phyloP scores from a whole-genome alignment of 2,888 invertebrate species.

The Crematogaster levior region DNA sequence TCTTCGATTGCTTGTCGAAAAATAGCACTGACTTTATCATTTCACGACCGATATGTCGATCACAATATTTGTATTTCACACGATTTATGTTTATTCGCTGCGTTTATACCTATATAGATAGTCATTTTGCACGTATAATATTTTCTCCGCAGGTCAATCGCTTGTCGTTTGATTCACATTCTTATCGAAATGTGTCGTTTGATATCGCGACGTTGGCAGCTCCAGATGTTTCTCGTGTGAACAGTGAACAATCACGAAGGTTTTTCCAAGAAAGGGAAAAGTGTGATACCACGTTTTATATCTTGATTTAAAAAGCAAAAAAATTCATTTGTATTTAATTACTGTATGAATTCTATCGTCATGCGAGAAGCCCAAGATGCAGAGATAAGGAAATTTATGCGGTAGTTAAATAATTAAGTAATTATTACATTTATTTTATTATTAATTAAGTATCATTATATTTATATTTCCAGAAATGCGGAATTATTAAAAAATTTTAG shows the following conservation, averaged over 20 bases:
- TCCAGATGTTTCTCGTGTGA: not conserved
- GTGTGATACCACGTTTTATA: not conserved
- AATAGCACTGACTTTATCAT: not conserved
- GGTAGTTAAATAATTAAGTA: not conserved
- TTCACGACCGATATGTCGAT: not conserved
- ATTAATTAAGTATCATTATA: no score
- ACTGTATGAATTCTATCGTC: not conserved
- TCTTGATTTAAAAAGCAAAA: not conserved
- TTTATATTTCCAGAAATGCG: constrained; percentile 13
- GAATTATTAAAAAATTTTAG: not conserved
- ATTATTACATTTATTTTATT: no score
- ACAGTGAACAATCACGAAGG: not conserved
- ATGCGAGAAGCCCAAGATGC: not conserved
- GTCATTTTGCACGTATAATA: not conserved
- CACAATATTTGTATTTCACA: constrained; percentile 16
- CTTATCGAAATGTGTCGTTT: constrained; percentile 25
- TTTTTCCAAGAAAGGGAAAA: not conserved
- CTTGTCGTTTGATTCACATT: not conserved
- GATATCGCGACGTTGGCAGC: constrained; percentile 8
- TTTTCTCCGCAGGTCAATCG: not conserved
- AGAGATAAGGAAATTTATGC: constrained; percentile 11
- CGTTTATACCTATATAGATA: not conserved
- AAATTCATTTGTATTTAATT: constrained; percentile 15
- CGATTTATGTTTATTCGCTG: not conserved
- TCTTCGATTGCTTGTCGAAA: not conserved